Evolutionary conservation across 1,140 invertebrate species (phyloP), one percentile per base, ranked within the genome.

Genomic region (Hyles vespertilio): DNA sequence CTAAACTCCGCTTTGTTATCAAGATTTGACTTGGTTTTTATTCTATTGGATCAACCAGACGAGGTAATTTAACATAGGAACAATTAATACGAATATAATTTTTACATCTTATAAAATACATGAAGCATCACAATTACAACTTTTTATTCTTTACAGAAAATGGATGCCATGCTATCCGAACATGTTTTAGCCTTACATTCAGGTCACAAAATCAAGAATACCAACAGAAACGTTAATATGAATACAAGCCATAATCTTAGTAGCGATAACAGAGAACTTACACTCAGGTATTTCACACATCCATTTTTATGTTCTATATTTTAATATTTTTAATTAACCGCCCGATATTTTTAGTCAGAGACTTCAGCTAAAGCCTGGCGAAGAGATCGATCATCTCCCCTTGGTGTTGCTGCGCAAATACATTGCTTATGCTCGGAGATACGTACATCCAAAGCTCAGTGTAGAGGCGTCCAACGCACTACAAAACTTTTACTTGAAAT

Each of bases 11-110:
- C 97, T 3, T 89, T 99, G 51, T 83, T 99, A 3, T 98, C 96
- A 3, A 91, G 98, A 87, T 99, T 99, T 89, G 97, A 99, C 90
- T 89, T 99, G 47, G 93, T 98, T 45, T 99, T 98, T 81, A 94
- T 99, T 55, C 89, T 99, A 7, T 76, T 98, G 6, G 98, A 99
- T 89, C 92, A 93, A 79, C 95, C 97, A 11, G 92, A 97, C 90
- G 92, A 90, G 78, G 84, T 90, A 72, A 45, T 32, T 61, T 36
- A 11, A 34, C 47, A 49, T 36, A 3, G 22, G 22, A 22, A 22
- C 22, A 22, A 22, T 22, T 22, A 22, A 22, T 22, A 22, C 22
- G 22, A 22, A 22, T 22, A 22, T 22, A 22, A 22, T 22, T 22
- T 22, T 22, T 22, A 22, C 22, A 2, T 22, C 22, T 22, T 22